Percentiles rank a stretch among this genome's conserved stretches.
These are phyloP conservation scores for Dinomys branickii DNA, from an alignment of 2,113 vertebrate species.

Conservation along the genomic window DNA sequence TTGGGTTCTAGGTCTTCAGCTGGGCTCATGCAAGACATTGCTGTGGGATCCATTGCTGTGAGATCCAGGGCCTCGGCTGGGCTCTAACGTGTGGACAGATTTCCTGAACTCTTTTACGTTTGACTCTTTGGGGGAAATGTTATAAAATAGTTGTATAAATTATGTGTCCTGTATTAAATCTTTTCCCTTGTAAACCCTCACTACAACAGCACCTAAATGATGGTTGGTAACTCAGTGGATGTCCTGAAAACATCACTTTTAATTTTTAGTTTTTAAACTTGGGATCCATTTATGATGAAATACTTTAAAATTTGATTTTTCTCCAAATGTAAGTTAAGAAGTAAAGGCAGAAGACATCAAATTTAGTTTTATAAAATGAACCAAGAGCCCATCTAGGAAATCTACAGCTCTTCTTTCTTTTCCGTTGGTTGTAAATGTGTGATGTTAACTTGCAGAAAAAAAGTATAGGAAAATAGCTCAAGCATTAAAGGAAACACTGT, in stretches of 20 bases:
- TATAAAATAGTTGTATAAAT: neutral
- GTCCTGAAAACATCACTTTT: neutral
- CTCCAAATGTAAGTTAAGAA: neutral
- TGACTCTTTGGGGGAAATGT: neutral
- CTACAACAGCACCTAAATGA: neutral
- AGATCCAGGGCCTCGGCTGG: neutral
- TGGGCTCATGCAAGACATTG: neutral
- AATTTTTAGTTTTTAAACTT: neutral
- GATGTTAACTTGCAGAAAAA: neutral
- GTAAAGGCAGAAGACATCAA: neutral
- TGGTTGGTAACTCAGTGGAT: neutral
- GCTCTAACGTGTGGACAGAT: neutral
- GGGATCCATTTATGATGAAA: neutral
- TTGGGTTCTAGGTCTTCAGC: neutral
- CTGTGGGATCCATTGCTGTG: neutral
- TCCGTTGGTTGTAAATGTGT: neutral
- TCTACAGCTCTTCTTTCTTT: neutral
- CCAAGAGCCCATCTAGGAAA: neutral
- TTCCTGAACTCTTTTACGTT: neutral
- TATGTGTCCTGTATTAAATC: neutral
- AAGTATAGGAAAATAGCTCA: neutral
- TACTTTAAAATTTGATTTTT: neutral
- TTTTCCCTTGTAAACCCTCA: neutral
- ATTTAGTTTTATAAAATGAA: neutral
- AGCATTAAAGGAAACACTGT: neutral